These are phyloP conservation scores for Sussaba pulchella DNA, from an alignment of 2,888 invertebrate genomes.

Conservation along the genomic window DNA sequence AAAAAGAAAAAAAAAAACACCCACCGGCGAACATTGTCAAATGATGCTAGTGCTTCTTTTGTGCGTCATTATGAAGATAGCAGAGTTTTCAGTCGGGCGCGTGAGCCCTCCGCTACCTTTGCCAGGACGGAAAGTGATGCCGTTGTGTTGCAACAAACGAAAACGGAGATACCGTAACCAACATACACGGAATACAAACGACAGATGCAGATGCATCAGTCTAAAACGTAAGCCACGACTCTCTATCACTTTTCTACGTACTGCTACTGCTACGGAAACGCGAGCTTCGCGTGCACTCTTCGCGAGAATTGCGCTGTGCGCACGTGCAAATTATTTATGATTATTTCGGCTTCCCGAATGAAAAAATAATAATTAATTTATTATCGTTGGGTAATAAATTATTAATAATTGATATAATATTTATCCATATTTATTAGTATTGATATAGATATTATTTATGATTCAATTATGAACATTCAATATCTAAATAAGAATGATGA, in stretches of 20 bases:
- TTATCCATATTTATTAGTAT: no score
- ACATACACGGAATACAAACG: conserved; percentile 72
- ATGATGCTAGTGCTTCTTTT: conserved; percentile 86
- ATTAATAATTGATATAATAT: no score
- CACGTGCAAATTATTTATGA: no score
- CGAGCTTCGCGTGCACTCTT: no score
- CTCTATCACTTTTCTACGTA: not conserved
- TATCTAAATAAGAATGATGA: conserved; percentile 17
- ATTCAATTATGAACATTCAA: not conserved
- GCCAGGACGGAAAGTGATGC: conserved; percentile 73
- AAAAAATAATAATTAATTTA: no score
- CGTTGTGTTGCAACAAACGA: conserved; percentile 76
- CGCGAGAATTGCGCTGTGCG: no score
- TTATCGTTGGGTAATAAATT: no score
- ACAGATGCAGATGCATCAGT: conserved; percentile 73
- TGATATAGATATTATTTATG: no score
- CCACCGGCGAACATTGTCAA: conserved; percentile 71
- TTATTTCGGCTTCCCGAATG: no score
- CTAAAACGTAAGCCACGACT: conserved; percentile 79
- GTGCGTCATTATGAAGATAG: conserved; percentile 88
- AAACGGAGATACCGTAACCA: conserved; percentile 73
- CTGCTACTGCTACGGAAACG: no score
- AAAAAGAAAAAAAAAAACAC: conserved; percentile 60
- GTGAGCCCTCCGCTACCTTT: conserved; percentile 74
- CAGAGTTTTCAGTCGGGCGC: conserved; percentile 85